These are phyloP conservation scores for Eretmocerus hayati DNA, from an alignment of 2,888 invertebrate genomes.

Conservation along the genomic window DNA sequence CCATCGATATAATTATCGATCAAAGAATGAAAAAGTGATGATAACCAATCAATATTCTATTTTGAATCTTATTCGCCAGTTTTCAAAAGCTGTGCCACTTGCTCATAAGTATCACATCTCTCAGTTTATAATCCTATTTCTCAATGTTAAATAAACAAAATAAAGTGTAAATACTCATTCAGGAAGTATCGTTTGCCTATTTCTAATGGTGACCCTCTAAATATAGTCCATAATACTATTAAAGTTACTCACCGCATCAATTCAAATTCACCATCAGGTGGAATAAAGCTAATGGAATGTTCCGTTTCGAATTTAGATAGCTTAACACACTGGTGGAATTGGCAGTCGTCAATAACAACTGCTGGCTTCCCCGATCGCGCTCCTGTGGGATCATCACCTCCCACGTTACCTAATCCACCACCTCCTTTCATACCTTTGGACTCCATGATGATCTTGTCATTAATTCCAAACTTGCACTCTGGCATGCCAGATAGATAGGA, in stretches of 20 bases:
- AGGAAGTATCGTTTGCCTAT: too few relatives aligned
- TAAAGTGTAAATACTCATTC: background rate
- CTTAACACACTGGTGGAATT: conserved; percentile 99
- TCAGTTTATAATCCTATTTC: conserved; percentile 3
- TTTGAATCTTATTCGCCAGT: too few relatives aligned
- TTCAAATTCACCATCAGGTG: conserved; percentile 99
- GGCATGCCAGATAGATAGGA: conserved; percentile 99
- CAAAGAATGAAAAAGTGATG: too few relatives aligned
- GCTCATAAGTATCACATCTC: too few relatives aligned
- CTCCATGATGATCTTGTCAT: conserved; percentile 99
- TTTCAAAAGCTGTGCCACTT: too few relatives aligned
- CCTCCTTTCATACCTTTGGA: conserved; percentile 73
- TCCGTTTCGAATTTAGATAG: conserved; percentile 99
- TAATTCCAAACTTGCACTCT: conserved; percentile 99
- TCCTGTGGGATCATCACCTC: conserved; percentile 60
- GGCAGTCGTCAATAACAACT: conserved; percentile 99
- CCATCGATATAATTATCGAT: too few relatives aligned
- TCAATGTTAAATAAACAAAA: conserved; percentile 5
- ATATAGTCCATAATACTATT: background rate
- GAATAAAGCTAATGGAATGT: conserved; percentile 99
- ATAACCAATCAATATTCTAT: too few relatives aligned
- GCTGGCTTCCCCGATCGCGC: conserved; percentile 93
- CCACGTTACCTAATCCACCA: conserved; percentile 55
- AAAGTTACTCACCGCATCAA: conserved; percentile 76
- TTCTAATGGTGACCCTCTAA: too few relatives aligned